Evolutionary conservation across 1,140 invertebrate species (phyloP).

Genomic region (Theocolax elegans): DNA sequence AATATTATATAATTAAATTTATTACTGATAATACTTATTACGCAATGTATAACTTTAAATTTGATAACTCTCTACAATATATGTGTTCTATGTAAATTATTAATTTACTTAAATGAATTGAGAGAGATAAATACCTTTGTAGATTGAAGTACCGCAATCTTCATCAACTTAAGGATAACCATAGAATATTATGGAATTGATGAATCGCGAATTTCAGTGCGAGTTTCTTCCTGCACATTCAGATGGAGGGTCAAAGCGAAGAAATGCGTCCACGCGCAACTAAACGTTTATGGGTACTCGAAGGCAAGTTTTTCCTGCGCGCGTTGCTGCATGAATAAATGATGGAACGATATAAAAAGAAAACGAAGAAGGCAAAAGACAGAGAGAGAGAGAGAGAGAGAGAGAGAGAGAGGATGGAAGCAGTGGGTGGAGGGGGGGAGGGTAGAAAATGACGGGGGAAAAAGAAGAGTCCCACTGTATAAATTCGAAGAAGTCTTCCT

Average conservation of each 20-base stretch:
- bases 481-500: slow-evolving; percentile 58
- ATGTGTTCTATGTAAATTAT: no score
- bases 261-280: slow-evolving; percentile 42
- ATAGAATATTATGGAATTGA: no score
- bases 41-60: no score
- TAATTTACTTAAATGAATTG: no score
- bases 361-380: not conserved
- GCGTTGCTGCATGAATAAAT: slow-evolving; percentile 65
- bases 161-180: no score
- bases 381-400: slow-evolving; percentile 41
- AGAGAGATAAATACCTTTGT: no score
- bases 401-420: not conserved
- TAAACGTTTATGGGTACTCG: slow-evolving; percentile 63
- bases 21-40: no score
- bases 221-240: not conserved
- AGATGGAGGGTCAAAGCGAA: not conserved
- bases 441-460: slow-evolving; percentile 20
- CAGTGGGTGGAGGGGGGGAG: slow-evolving; percentile 30
- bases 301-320: slow-evolving; percentile 59
- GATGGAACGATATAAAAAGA: slow-evolving; percentile 55
- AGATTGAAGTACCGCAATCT: no score
- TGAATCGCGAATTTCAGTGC: no score
- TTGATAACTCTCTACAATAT: no score
- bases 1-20: no score
- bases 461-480: slow-evolving; percentile 57